These are phyloP conservation scores for Pelosia muscerda DNA, from an alignment of 2,888 invertebrate species.

Conservation along the genomic window DNA sequence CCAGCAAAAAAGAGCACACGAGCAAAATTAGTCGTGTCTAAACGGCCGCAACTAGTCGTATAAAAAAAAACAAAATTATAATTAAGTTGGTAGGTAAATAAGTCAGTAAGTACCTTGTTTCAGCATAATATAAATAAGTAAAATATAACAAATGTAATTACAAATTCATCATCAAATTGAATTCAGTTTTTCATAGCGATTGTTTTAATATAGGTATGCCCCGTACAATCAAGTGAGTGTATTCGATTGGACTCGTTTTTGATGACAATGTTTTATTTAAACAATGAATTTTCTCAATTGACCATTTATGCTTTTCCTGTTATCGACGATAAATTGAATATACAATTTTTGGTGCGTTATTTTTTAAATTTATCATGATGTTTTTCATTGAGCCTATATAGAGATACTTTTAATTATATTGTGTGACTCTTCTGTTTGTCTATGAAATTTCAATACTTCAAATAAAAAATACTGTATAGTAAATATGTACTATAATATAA, in stretches of 20 bases:
- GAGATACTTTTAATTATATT: constrained; percentile 14
- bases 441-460: constrained; percentile 4
- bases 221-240: constrained; percentile 60
- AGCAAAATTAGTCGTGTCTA: too few relatives aligned
- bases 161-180: constrained; percentile 29
- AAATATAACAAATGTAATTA: constrained; percentile 22
- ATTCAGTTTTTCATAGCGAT: constrained; percentile 33
- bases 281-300: constrained; percentile 57
- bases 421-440: neutral
- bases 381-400: neutral
- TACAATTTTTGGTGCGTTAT: constrained; percentile 24
- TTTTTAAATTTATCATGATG: neutral
- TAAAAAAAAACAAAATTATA: too few relatives aligned
- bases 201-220: constrained; percentile 50
- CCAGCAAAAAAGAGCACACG: too few relatives aligned
- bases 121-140: neutral
- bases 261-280: constrained; percentile 62
- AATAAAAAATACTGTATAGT: too few relatives aligned
- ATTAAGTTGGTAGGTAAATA: too few relatives aligned
- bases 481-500: too few relatives aligned
- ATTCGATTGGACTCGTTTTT: constrained; percentile 63
- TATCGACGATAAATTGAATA: constrained; percentile 30
- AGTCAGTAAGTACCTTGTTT: too few relatives aligned
- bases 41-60: too few relatives aligned
- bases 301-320: constrained; percentile 22